phyloP scores from a whole-genome alignment of 1,140 invertebrate species.

The Caenorhabditis briggsae region DNA sequence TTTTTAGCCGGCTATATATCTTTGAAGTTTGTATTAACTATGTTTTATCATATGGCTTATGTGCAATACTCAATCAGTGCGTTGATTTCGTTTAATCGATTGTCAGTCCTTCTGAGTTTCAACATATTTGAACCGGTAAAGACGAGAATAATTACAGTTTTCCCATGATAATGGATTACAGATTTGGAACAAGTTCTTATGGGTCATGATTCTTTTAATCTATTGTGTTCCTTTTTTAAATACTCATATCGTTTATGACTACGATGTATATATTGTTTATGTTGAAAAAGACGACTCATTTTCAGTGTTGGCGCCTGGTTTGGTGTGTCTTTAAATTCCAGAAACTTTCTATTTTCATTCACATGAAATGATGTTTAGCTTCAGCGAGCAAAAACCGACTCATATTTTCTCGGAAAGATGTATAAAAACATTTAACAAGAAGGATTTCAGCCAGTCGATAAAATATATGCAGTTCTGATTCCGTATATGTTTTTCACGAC shows the following conservation, averaged over 20 bases:
- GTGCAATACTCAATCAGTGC: background rate
- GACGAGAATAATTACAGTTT: background rate
- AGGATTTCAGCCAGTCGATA: background rate
- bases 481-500: background rate
- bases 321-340: too few species aligned
- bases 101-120: background rate
- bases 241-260: background rate
- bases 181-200: constrained; percentile 12
- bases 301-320: background rate
- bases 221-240: background rate
- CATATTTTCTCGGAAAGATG: too few species aligned
- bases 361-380: too few species aligned
- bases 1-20: background rate
- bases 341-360: too few species aligned
- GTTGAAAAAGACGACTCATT: background rate
- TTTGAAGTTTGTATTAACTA: background rate
- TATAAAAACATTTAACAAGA: too few species aligned
- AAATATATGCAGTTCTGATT: background rate
- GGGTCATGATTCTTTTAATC: background rate
- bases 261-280: background rate
- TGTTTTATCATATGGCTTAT: constrained; percentile 36
- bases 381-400: too few species aligned
- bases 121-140: background rate
- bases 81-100: background rate
- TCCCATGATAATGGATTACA: background rate